Conservation (phyloP, 2,888 invertebrate genomes). For the Dryomyza anilis region DNA sequence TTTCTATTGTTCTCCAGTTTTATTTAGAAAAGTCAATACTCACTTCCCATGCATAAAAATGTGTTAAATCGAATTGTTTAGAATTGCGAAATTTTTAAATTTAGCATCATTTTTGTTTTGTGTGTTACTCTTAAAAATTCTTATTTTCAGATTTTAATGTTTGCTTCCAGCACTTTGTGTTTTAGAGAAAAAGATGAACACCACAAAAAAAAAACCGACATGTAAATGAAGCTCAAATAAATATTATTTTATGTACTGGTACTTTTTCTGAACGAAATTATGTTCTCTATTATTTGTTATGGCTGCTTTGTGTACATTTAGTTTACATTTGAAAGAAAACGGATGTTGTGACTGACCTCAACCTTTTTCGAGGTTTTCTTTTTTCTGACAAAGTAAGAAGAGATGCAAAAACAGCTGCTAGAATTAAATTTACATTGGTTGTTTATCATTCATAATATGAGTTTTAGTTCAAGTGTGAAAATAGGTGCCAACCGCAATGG, state of each 20-base stretch:
- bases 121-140: no score
- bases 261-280: slow-evolving; percentile 20
- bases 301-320: slow-evolving; percentile 5
- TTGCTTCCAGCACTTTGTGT: background rate
- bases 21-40: no score
- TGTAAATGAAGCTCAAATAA: slow-evolving; percentile 7
- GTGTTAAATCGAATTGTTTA: background rate
- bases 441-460: no score
- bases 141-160: background rate
- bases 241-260: background rate
- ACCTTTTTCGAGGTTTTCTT: slow-evolving; percentile 43
- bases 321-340: slow-evolving; percentile 51
- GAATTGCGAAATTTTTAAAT: slow-evolving; percentile 49
- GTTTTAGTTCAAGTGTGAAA: no score
- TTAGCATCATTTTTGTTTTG: slow-evolving; percentile 36
- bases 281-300: no score
- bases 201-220: slow-evolving; percentile 19
- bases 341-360: slow-evolving; percentile 55
- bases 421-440: no score
- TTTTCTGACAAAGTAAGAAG: no score
- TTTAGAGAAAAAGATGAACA: no score
- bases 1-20: no score
- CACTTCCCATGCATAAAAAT: no score
- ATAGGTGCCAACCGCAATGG: no score
- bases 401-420: no score